Conservation (phyloP, 2,113 vertebrate genomes). For the Monopterus albus region DNA sequence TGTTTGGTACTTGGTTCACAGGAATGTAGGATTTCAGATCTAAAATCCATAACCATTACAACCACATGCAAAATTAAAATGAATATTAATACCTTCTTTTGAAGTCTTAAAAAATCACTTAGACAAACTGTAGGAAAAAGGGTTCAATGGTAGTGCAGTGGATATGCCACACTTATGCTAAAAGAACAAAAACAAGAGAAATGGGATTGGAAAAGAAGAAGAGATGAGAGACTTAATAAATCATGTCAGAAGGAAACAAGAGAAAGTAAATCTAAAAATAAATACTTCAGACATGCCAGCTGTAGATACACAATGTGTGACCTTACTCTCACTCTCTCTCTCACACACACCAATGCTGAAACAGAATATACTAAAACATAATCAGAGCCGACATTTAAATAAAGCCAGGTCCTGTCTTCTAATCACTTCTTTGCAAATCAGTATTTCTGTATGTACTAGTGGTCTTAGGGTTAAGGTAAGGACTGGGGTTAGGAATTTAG, state of each 20-base stretch:
- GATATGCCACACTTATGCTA: neutral
- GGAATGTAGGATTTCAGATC: too few species aligned
- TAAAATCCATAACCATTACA: too few species aligned
- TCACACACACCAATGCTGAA: neutral
- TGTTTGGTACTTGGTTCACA: too few species aligned
- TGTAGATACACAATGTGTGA: neutral
- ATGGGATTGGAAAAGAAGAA: neutral
- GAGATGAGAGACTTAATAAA: constrained; percentile 33
- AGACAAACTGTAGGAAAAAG: neutral
- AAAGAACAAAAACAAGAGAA: neutral
- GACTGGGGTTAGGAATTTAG: too few species aligned
- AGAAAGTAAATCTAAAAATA: constrained; percentile 19
- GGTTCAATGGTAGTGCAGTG: neutral
- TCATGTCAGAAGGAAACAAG: constrained; percentile 28
- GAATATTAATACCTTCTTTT: too few species aligned
- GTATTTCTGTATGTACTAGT: too few species aligned
- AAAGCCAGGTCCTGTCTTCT: neutral
- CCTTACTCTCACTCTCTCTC: neutral
- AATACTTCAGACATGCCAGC: constrained; percentile 2
- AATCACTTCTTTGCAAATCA: too few species aligned
- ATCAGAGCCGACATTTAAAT: constrained; percentile 28
- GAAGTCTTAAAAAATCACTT: too few species aligned
- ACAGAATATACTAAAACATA: neutral
- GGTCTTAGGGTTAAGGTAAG: too few species aligned
- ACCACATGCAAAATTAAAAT: too few species aligned